phyloP scores from a whole-genome alignment of 2,113 vertebrate species.

The Sylvietta virens region DNA sequence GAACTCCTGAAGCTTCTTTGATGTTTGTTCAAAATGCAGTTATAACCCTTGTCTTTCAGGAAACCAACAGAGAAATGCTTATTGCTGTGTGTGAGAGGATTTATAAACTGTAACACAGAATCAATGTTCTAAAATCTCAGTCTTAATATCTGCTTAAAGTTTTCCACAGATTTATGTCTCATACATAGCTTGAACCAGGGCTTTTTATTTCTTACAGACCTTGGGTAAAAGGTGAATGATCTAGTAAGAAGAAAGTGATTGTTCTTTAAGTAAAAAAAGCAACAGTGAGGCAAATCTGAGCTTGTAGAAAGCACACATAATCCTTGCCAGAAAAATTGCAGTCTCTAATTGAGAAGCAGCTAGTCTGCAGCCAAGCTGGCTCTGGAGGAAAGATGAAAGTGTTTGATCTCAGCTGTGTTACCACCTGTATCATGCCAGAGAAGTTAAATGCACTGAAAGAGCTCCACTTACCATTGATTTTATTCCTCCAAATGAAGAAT shows the following conservation, averaged over 20 bases:
- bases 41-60: neutral
- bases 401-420: conserved; percentile 56
- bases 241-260: neutral
- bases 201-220: neutral
- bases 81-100: neutral
- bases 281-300: neutral
- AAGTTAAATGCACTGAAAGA: conserved; percentile 40
- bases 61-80: neutral
- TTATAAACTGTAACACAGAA: neutral
- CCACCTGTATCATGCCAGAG: conserved; percentile 42
- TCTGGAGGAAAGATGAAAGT: conserved; percentile 18
- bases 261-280: neutral
- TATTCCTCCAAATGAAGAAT: conserved; percentile 41
- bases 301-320: neutral
- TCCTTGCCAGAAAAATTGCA: conserved; percentile 25
- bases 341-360: conserved; percentile 15
- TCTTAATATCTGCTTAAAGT: neutral
- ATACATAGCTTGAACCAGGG: neutral
- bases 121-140: neutral
- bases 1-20: neutral
- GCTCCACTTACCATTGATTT: conserved; percentile 34
- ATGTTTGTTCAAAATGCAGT: neutral
- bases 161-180: neutral
- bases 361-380: conserved; percentile 44
- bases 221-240: neutral